A percentile compares a stretch with the other conserved stretches of the same genome.
phyloP scores from a whole-genome alignment of 1,140 invertebrate species.

The Drosophila pseudoobscura region DNA sequence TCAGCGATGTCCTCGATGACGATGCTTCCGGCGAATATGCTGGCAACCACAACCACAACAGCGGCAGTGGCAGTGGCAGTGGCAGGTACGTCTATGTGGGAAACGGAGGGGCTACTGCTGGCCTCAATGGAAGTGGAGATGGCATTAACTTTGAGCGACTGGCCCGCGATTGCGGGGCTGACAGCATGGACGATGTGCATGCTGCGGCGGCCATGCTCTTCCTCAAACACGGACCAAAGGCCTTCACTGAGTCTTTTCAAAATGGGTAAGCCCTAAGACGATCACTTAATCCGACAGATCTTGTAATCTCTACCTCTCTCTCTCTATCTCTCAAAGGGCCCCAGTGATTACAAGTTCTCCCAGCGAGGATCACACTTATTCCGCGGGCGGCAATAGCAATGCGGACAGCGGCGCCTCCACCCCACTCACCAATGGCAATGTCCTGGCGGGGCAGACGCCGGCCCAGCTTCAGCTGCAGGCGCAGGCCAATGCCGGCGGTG shows the following conservation, averaged over 20 bases:
- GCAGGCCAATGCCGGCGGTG: constrained; percentile 26
- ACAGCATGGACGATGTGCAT: constrained; percentile 89
- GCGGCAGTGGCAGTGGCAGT: constrained; percentile 6
- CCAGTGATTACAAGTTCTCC: constrained; percentile 89
- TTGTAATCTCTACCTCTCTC: neutral
- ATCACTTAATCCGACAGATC: neutral
- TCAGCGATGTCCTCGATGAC: constrained; percentile 50
- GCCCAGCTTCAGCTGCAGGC: constrained; percentile 39
- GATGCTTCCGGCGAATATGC: constrained; percentile 63
- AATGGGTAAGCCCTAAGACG: constrained; percentile 67
- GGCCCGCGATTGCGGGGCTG: constrained; percentile 80
- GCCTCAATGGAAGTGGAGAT: constrained; percentile 14
- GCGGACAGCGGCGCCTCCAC: constrained; percentile 77
- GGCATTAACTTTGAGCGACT: constrained; percentile 71
- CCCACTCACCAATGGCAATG: constrained; percentile 70
- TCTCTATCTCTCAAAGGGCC: constrained; percentile 31
- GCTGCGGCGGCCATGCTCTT: constrained; percentile 92
- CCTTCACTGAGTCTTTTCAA: constrained; percentile 77
- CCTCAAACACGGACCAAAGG: constrained; percentile 88
- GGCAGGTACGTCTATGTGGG: constrained; percentile 49
- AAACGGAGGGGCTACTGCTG: constrained; percentile 1
- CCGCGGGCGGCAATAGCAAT: constrained; percentile 83
- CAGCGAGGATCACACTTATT: constrained; percentile 92
- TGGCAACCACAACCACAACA: constrained; percentile 49
- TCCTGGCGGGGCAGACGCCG: constrained; percentile 18